Evolutionary conservation across 2,888 invertebrate genomes (phyloP).

Genomic region (Tipula helvola): DNA sequence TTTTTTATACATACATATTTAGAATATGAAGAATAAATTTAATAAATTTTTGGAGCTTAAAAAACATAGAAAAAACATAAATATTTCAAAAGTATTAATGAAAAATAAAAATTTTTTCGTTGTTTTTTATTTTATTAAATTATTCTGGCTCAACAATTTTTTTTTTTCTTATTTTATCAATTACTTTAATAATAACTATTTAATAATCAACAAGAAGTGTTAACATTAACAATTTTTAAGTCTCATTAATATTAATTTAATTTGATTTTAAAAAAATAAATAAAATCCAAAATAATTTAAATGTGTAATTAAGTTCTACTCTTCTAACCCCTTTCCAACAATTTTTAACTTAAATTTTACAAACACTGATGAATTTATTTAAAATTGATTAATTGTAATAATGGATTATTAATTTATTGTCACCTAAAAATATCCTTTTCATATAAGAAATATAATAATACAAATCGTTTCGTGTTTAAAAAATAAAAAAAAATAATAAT

Average conservation of each 20-base stretch:
- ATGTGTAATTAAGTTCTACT: neutral
- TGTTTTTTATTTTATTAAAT: neutral
- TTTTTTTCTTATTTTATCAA: neutral
- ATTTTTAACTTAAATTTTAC: neutral
- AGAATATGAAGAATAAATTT: neutral
- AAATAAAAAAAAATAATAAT: neutral
- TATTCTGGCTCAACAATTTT: neutral
- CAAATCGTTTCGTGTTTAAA: neutral
- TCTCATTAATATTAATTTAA: neutral
- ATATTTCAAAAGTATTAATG: neutral
- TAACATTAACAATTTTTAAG: neutral
- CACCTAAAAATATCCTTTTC: neutral
- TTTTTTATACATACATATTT: neutral
- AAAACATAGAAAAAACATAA: neutral
- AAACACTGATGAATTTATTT: neutral
- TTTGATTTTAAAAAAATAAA: neutral
- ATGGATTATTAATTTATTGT: neutral
- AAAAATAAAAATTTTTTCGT: neutral
- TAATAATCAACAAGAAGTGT: slow-evolving; percentile 4
- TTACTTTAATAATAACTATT: neutral
- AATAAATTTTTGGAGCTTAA: neutral
- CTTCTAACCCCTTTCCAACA: neutral
- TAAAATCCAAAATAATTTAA: neutral
- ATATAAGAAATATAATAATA: neutral
- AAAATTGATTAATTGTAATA: neutral